phyloP scores from a whole-genome alignment of 1,140 invertebrate genomes.

The Drosophila malerkotliana region DNA sequence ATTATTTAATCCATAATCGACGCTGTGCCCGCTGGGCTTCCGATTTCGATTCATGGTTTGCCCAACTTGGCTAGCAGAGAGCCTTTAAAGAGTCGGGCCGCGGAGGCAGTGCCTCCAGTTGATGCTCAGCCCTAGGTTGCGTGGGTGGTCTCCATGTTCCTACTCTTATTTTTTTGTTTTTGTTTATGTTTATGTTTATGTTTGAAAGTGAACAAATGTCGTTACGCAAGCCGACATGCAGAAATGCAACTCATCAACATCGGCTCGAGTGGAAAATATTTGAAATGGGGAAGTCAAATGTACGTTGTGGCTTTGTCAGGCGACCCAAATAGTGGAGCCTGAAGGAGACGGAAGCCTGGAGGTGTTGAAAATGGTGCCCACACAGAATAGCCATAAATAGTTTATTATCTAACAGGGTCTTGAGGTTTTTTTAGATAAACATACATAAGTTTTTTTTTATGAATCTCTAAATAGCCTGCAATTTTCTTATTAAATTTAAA shows the following conservation, averaged over 20 bases:
- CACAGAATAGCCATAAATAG: background rate
- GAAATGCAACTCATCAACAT: conserved; percentile 47
- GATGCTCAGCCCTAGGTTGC: conserved; percentile 12
- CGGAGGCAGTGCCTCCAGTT: conserved; percentile 66
- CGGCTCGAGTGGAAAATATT: conserved; percentile 36
- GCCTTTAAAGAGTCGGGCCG: conserved; percentile 39
- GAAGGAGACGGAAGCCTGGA: background rate
- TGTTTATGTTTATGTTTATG: conserved; percentile 14
- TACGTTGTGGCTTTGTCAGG: conserved; percentile 3
- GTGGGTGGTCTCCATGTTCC: conserved; percentile 32
- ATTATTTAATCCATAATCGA: conserved; percentile 54
- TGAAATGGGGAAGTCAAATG: conserved; percentile 24
- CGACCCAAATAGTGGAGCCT: background rate
- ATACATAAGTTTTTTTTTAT: too few relatives aligned
- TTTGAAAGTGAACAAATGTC: conserved; percentile 58
- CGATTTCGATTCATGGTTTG: conserved; percentile 6
- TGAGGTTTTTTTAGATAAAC: too few relatives aligned
- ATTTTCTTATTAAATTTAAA: too few relatives aligned
- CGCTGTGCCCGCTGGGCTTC: conserved; percentile 9
- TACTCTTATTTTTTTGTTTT: conserved; percentile 18
- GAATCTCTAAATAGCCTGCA: too few relatives aligned
- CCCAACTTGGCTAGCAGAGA: background rate
- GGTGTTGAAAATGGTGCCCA: background rate
- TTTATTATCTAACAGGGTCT: background rate
- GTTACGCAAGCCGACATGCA: conserved; percentile 50